These are phyloP conservation scores for Carcinoscorpius rotundicauda DNA, from an alignment of 1,140 invertebrate genomes.

Conservation along the genomic window DNA sequence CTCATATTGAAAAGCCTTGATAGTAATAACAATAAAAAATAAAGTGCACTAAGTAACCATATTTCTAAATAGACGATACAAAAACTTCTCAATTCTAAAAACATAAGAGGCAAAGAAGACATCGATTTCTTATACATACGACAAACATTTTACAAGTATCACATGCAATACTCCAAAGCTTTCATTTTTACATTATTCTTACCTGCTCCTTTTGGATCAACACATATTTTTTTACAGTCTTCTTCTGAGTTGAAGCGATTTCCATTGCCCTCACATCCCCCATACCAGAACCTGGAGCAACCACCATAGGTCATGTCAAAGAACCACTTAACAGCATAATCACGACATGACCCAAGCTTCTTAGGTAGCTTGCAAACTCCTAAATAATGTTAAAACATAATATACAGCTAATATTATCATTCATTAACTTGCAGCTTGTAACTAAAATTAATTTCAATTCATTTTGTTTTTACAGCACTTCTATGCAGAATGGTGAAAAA, in stretches of 20 bases:
- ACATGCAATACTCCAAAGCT: too few species aligned
- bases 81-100: not conserved
- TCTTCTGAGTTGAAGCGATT: slow-evolving; percentile 74
- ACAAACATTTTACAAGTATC: not conserved
- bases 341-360: slow-evolving; percentile 62
- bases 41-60: too few species aligned
- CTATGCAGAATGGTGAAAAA: too few species aligned
- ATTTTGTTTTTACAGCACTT: too few species aligned
- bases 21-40: too few species aligned
- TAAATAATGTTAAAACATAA: slow-evolving; percentile 21
- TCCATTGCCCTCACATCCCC: slow-evolving; percentile 82
- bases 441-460: too few species aligned
- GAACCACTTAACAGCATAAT: slow-evolving; percentile 66
- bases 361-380: slow-evolving; percentile 56
- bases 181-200: slow-evolving; percentile 18
- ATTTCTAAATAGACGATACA: too few species aligned
- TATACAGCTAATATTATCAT: slow-evolving; percentile 14
- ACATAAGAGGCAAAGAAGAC: not conserved
- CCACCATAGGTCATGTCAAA: slow-evolving; percentile 77
- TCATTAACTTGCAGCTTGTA: too few species aligned
- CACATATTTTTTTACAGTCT: slow-evolving; percentile 73
- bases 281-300: slow-evolving; percentile 88
- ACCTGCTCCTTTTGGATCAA: slow-evolving; percentile 71
- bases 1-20: too few species aligned
- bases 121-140: not conserved